Conservation (phyloP, 2,888 invertebrate species). For the Carabus problematicus region DNA sequence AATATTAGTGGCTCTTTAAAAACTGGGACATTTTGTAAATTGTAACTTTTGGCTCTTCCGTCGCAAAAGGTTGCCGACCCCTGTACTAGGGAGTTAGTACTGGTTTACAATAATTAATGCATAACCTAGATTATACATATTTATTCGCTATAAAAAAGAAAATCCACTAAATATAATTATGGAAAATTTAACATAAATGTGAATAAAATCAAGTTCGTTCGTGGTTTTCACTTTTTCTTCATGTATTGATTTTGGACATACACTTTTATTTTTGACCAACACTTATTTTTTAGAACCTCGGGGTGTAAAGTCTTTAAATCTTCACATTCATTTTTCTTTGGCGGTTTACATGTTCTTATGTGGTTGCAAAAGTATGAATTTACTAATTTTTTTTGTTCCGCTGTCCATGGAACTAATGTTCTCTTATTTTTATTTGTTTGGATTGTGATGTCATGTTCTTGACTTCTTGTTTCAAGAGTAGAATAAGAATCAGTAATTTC, state of each 20-base stretch:
- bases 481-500: background rate
- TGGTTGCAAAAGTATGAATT: slow-evolving; percentile 30
- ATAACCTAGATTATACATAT: too few relatives aligned
- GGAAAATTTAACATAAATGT: too few relatives aligned
- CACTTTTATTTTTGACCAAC: slow-evolving; percentile 42
- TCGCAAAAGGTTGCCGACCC: too few relatives aligned
- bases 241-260: slow-evolving; percentile 39
- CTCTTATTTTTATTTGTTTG: slow-evolving; percentile 3
- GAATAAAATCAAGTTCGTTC: too few relatives aligned
- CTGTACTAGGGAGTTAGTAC: too few relatives aligned
- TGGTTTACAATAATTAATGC: too few relatives aligned
- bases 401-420: slow-evolving; percentile 38
- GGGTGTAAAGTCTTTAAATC: slow-evolving; percentile 13
- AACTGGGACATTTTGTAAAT: too few relatives aligned
- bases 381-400: slow-evolving; percentile 21
- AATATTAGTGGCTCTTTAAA: too few relatives aligned
- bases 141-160: too few relatives aligned
- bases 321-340: slow-evolving; percentile 38
- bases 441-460: background rate
- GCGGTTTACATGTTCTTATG: slow-evolving; percentile 31
- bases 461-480: background rate
- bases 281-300: slow-evolving; percentile 31
- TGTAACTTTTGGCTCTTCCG: too few relatives aligned
- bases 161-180: too few relatives aligned
- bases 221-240: slow-evolving; percentile 30